Evolutionary conservation across 2,888 invertebrate species (phyloP), one percentile per base, ranked within the genome.

Genomic region (Argyresthia albistria): DNA sequence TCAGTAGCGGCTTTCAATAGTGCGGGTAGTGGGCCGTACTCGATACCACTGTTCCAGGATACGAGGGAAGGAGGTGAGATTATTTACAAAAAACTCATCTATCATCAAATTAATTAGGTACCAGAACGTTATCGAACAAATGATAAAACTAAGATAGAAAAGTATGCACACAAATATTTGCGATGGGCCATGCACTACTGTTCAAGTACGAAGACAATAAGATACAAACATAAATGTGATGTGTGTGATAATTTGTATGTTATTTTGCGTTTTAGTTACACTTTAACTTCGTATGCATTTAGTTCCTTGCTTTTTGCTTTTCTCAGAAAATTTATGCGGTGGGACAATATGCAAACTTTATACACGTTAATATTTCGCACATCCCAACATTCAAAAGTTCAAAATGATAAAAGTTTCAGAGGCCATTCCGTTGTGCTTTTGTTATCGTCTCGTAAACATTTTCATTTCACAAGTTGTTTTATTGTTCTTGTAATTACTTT

Each of bases 1-100:
- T 92, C 93, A 14, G 92, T 97, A 47, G 92, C 93, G 53, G 96
- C 96, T 0, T 93, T 94, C 73, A 97, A 97, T 73, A 91, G 92
- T 55, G 93, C 95, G 11, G 96, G 96, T 0, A 90, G 91, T 45
- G 96, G 97, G 8, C 95, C 96, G 0, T 90, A 92, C 60, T 95
- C 95, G 11, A 89, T 92, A 3, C 91, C 93, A 37, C 86, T 95
- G 15, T 91, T 93, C 60, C 94, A 94, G 55, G 93, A 94, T 42
- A 97, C 97, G 0, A 90, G 95, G 55, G 96, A 96, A 89, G 96
- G 96, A 74, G 93, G 93, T 93, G 76, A 78, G 83, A 3, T 25
- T 25, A 25, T 25, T 25, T 25, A 25, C 2, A 25, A 25, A 25
- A 25, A 25, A 25, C 25, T 25, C 2, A n/a, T n/a, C n/a, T n/a